These are phyloP conservation scores for Scaptomyza flava DNA, from an alignment of 2,888 invertebrate genomes.

Conservation along the genomic window DNA sequence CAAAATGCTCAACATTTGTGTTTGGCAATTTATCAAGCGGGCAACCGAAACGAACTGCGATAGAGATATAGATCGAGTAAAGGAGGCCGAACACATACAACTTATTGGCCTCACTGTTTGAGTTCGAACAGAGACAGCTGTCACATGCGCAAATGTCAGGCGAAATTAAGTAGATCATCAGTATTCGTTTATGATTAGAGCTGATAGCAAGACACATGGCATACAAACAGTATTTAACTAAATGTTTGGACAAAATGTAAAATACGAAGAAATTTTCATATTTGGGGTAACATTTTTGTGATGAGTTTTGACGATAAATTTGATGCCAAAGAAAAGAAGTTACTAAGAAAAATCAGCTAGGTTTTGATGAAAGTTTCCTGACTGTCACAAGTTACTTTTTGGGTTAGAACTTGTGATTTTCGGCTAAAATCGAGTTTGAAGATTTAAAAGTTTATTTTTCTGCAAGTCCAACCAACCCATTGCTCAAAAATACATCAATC, in stretches of 20 bases:
- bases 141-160: conserved; percentile 38
- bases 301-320: too few relatives aligned
- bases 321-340: too few relatives aligned
- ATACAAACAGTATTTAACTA: neutral
- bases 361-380: too few relatives aligned
- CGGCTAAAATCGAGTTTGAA: too few relatives aligned
- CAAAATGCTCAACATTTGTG: conserved; percentile 19
- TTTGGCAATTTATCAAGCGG: conserved; percentile 46
- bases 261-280: too few relatives aligned
- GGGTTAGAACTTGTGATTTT: too few relatives aligned
- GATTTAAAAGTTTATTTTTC: too few relatives aligned
- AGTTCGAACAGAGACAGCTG: conserved; percentile 36
- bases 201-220: conserved; percentile 45
- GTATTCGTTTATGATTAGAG: conserved; percentile 16
- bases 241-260: neutral
- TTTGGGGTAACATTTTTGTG: too few relatives aligned
- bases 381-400: too few relatives aligned
- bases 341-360: too few relatives aligned
- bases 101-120: neutral
- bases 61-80: conserved; percentile 35
- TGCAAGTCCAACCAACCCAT: too few relatives aligned
- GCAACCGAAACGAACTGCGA: conserved; percentile 33
- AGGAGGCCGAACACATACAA: conserved; percentile 36
- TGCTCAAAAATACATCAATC: too few relatives aligned
- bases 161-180: conserved; percentile 49